A percentile compares a stretch with the other conserved stretches of the same genome.
Evolutionary conservation across 2,113 vertebrate genomes (phyloP).

Genomic region (Anguilla japonica): DNA sequence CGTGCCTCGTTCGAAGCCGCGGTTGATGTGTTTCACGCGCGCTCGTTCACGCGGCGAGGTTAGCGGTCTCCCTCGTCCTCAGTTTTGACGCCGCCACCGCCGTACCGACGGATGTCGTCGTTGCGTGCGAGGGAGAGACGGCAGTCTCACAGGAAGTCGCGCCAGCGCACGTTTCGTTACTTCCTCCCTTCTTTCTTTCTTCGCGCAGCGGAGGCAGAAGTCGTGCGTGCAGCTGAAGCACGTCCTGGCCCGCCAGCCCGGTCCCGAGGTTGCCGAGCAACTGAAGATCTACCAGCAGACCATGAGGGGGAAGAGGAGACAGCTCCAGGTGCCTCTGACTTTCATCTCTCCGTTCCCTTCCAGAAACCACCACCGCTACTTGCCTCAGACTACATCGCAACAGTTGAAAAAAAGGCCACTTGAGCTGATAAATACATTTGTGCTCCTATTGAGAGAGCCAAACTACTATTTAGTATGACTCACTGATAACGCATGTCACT

Average conservation of each 20-base stretch:
- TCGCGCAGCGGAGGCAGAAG: slow-evolving; percentile 86
- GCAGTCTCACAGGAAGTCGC: not conserved
- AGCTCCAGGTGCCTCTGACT: slow-evolving; percentile 76
- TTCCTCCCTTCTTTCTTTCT: not conserved
- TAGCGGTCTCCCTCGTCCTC: not conserved
- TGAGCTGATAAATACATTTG: slow-evolving; percentile 56
- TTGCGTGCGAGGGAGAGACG: not conserved
- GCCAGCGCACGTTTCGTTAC: too few species aligned
- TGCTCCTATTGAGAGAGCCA: slow-evolving; percentile 47
- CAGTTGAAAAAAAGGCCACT: slow-evolving; percentile 41
- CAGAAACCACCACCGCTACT: slow-evolving; percentile 62
- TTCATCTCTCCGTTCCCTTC: slow-evolving; percentile 4
- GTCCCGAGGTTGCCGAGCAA: slow-evolving; percentile 85
- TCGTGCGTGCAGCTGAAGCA: slow-evolving; percentile 88
- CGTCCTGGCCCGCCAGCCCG: slow-evolving; percentile 81
- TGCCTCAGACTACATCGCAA: slow-evolving; percentile 36
- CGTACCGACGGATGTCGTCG: not conserved
- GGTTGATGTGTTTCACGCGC: not conserved
- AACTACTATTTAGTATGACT: slow-evolving; percentile 37
- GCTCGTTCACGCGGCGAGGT: not conserved
- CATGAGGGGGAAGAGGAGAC: slow-evolving; percentile 80
- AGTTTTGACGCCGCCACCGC: not conserved
- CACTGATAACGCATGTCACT: not conserved
- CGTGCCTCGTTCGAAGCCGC: not conserved
- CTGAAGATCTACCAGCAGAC: slow-evolving; percentile 79